Percentiles rank a stretch among this genome's conserved stretches.
Evolutionary conservation across 2,888 invertebrate species (phyloP).

Genomic region (Zygogramma bicolorata): DNA sequence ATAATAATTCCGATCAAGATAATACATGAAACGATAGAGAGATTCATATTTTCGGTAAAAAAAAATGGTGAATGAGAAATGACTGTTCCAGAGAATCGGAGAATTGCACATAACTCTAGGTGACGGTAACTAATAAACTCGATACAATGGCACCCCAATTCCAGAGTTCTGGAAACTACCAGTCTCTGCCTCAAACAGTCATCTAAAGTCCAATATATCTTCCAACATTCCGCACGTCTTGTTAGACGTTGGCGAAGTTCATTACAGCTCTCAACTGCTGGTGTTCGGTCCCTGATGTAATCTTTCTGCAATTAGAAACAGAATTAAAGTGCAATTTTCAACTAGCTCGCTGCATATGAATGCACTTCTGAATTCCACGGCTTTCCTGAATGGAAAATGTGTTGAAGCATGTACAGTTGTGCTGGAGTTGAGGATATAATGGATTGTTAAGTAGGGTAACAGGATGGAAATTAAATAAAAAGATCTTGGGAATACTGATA

Average conservation of each 20-base stretch:
- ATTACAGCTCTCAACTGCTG: neutral
- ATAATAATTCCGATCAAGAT: too few species aligned
- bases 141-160: neutral
- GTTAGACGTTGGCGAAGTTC: neutral
- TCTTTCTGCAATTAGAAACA: conserved; percentile 9
- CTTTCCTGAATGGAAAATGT: neutral
- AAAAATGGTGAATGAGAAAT: neutral
- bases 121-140: neutral
- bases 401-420: neutral
- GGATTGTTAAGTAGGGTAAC: too few species aligned
- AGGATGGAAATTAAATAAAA: too few species aligned
- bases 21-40: too few species aligned
- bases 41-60: too few species aligned
- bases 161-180: conserved; percentile 1
- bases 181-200: neutral
- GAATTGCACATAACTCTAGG: neutral
- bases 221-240: conserved; percentile 3
- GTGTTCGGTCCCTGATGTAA: conserved; percentile 1
- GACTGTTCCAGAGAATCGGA: neutral
- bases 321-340: conserved; percentile 9
- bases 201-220: conserved; percentile 7
- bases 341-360: conserved; percentile 9
- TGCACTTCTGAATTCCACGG: neutral
- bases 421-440: neutral
- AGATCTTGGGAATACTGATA: too few species aligned